Evolutionary conservation across 2,113 vertebrate species (phyloP).

Genomic region (Prunella himalayana): DNA sequence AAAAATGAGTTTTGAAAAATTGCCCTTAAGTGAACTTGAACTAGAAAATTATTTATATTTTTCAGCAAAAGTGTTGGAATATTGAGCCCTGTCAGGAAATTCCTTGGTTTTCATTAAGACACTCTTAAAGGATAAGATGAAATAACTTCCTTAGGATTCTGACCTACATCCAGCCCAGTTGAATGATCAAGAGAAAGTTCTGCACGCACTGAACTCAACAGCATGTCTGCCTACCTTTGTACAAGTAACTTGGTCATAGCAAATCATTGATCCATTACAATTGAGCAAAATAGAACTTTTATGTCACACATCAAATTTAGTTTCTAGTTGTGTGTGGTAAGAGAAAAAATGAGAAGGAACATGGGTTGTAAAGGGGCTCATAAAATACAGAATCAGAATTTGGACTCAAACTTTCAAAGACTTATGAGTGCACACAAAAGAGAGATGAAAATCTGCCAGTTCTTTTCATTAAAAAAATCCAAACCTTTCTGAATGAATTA

Average conservation of each 20-base stretch:
- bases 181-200: constrained; percentile 7
- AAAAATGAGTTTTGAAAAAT: background rate
- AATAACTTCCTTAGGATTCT: background rate
- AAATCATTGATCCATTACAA: background rate
- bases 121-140: background rate
- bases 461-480: background rate
- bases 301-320: background rate
- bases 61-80: background rate
- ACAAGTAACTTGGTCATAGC: background rate
- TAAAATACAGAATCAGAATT: background rate
- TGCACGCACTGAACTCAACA: background rate
- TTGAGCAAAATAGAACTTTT: background rate
- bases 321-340: background rate
- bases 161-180: background rate
- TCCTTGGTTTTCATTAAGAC: background rate
- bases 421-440: background rate
- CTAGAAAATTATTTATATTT: background rate
- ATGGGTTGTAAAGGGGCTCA: background rate
- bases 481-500: background rate
- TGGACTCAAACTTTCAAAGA: background rate
- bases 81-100: background rate
- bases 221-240: background rate
- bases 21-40: constrained; percentile 13
- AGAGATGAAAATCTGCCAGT: background rate
- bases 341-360: background rate